These are phyloP conservation scores for Epizoanthus fatuus DNA, from an alignment of 92 coral and sea anemone species.

Conservation along the genomic window DNA sequence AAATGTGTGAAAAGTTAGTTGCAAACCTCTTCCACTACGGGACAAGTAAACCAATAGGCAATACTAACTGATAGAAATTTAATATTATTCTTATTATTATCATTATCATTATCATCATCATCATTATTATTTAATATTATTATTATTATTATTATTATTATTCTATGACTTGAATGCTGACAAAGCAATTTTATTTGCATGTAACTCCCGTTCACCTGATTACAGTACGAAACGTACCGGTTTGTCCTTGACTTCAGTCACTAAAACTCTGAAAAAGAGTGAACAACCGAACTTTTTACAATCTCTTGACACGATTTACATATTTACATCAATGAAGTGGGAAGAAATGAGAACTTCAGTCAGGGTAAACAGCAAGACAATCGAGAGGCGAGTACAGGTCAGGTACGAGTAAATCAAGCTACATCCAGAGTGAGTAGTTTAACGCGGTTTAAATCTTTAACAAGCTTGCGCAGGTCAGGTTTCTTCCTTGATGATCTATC, in stretches of 20 bases:
- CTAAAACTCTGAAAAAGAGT: neutral
- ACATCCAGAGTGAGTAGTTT: constrained; percentile 63
- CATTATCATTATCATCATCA: too few relatives aligned
- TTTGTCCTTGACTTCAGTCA: neutral
- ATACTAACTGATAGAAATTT: too few relatives aligned
- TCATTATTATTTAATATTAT: too few relatives aligned
- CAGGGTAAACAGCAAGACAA: too few relatives aligned
- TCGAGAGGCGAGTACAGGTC: neutral
- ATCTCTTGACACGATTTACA: neutral
- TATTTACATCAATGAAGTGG: constrained; percentile 3
- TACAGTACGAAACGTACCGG: neutral
- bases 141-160: too few relatives aligned
- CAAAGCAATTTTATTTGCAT: neutral
- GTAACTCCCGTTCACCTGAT: neutral
- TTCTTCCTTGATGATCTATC: constrained; percentile 59
- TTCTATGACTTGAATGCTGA: neutral
- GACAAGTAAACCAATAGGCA: too few relatives aligned
- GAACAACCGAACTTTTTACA: neutral
- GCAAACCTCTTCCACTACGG: too few relatives aligned
- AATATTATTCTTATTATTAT: too few relatives aligned
- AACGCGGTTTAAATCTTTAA: constrained; percentile 80
- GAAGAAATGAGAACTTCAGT: neutral
- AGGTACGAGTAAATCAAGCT: constrained; percentile 4
- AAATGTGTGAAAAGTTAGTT: too few relatives aligned
- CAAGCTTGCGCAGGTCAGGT: constrained; percentile 91